Evolutionary conservation across 2,113 vertebrate species (phyloP), one percentile per base, ranked within the genome.

Genomic region (Strix aluco): DNA sequence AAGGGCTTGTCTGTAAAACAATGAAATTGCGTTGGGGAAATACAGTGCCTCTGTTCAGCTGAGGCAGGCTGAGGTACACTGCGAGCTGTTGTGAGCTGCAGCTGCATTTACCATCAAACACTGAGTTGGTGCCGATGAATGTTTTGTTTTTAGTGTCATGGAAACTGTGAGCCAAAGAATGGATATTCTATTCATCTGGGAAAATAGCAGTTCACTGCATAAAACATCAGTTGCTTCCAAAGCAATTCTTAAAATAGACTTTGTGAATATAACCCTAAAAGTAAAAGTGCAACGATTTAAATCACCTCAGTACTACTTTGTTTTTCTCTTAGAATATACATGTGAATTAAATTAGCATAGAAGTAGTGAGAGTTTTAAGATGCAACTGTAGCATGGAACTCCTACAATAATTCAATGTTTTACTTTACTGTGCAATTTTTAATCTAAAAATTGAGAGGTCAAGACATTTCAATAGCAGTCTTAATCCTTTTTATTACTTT

Each of bases 121-220:
- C 91, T 38, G 96, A 96, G 93, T 93, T 97, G 94, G 92, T 98
- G 96, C 97, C 96, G 97, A 98, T 98, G 97, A 97, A 96, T 98
- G 98, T 98, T 98, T 98, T 98, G 97, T 97, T 98, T 98, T 98
- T 98, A 98, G 97, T 98, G 98, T 98, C 98, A 98, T 98, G 98
- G 98, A 98, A 98, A 98, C 98, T 97, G 97, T 96, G 97, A 98
- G 95, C 97, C 95, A 93, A 96, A 98, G 97, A 98, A 97, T 98
- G 97, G 98, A 98, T 98, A 97, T 98, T 98, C 96, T 98, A 92
- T 98, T 98, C 98, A 97, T 98, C 96, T 98, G 97, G 97, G 97
- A 98, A 98, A 98, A 98, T 96, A 98, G 96, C 96, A 96, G 92
- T 97, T 97, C 94, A 91, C 97, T 98, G 96, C 97, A 97, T 98